Conservation (phyloP, 1,140 invertebrate species). For the Diabrotica undecimpunctata region DNA sequence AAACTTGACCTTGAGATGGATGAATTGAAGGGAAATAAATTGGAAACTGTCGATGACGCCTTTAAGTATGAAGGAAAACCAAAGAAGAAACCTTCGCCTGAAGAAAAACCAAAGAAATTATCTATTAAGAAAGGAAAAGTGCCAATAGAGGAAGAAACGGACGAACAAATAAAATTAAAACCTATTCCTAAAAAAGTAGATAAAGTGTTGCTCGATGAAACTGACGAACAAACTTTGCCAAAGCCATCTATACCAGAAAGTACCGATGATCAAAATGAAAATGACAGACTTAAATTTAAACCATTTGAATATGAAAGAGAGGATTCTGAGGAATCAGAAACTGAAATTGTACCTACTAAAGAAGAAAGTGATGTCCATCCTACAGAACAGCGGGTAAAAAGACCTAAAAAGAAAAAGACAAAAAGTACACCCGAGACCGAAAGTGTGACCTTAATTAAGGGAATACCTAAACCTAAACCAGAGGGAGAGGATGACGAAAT, state of each 20-base stretch:
- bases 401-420: slow-evolving; percentile 49
- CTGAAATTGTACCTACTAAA: slow-evolving; percentile 43
- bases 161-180: slow-evolving; percentile 21
- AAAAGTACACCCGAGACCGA: slow-evolving; percentile 54
- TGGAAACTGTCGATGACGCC: slow-evolving; percentile 39
- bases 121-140: slow-evolving; percentile 52
- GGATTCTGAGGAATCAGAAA: slow-evolving; percentile 44
- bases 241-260: slow-evolving; percentile 50
- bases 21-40: slow-evolving; percentile 41
- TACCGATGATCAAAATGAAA: slow-evolving; percentile 52
- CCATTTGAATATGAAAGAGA: slow-evolving; percentile 38
- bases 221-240: not conserved
- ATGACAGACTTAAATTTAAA: slow-evolving; percentile 41
- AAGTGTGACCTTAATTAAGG: slow-evolving; percentile 50
- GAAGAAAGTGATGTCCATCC: slow-evolving; percentile 37
- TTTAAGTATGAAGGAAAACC: slow-evolving; percentile 33
- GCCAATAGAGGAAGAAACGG: slow-evolving; percentile 24
- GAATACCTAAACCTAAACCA: slow-evolving; percentile 53
- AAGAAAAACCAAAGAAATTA: slow-evolving; percentile 39
- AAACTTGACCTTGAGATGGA: slow-evolving; percentile 66
- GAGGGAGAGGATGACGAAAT: slow-evolving; percentile 53
- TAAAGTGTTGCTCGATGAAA: slow-evolving; percentile 4
- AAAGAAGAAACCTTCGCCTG: slow-evolving; percentile 30
- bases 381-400: slow-evolving; percentile 48
- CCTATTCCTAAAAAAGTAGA: slow-evolving; percentile 18